Base-by-base conservation (phyloP, 2,888 invertebrate species). In the Entomobrya multifasciata region DNA sequence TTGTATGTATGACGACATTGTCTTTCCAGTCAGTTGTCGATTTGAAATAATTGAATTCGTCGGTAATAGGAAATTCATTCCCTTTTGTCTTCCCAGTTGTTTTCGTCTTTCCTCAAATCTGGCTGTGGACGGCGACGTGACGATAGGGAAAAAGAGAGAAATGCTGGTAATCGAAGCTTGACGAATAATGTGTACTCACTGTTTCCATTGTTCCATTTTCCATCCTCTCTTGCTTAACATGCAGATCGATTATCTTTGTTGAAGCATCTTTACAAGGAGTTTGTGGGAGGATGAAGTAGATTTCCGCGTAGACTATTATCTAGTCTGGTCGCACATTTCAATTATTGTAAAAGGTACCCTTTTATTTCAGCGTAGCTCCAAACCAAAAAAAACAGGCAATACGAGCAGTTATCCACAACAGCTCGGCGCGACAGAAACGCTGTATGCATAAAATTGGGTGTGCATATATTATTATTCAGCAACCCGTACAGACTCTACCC, bases 121-220 rank as follows among this genome's bases (percentile, higher is more conserved):
- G 52, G 70, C 8, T 4, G 4, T 36, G 36, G 36, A 6, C 8
- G 36, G 36, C 8, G 36, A 8, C 36, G 78, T 47, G 78, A 81
- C 55, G 65, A 67, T 80, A 74, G 36, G 70, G 20, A 65, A 17
- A 67, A 8, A 4, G 77, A 65, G 77, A 85, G 20, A 86, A 80
- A 79, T 62, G 72, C 25, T 67, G 86, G 27, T 86, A 80, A 80
- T 76, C 81, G 36, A 86, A 81, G 55, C 86, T 81, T 86, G 86
- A 86, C 81, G 67, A 86, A 86, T 77, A 76, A 80, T 65, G 77
- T 81, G 86, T 86, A 81, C 81, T 80, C 80, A 60, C 77, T 70
- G 67, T 41, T 77, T 82, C 52, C 52, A 36, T 84, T 77, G 65
- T 77, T 67, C 36, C 8, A 36, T 8, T 36, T n/a, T n/a, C n/a